These are phyloP conservation scores for Yponomeuta evonymella DNA, from an alignment of 2,888 invertebrate species.

Conservation along the genomic window DNA sequence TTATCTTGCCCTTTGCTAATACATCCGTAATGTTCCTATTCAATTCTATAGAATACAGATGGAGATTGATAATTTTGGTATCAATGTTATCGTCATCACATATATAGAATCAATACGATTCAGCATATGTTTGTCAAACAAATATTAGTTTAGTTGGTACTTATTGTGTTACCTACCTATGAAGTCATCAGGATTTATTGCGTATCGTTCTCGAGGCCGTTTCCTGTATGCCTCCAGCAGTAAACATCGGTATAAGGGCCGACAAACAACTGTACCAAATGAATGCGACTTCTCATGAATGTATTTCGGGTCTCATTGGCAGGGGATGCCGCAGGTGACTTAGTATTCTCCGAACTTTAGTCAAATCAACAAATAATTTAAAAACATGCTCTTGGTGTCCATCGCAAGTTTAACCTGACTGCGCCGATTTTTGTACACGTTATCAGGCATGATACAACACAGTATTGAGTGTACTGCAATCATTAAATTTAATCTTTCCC, in stretches of 20 bases:
- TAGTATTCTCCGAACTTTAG: too few species aligned
- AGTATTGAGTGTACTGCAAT: conserved; percentile 23
- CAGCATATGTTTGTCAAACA: neutral
- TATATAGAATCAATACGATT: neutral
- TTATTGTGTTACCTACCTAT: conserved; percentile 34
- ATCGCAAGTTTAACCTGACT: too few species aligned
- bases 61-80: neutral
- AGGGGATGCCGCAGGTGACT: too few species aligned
- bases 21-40: too few species aligned
- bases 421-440: too few species aligned
- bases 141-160: neutral
- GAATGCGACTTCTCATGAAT: too few species aligned
- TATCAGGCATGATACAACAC: neutral
- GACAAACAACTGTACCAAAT: neutral
- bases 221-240: conserved; percentile 20
- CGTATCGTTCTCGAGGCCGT: conserved; percentile 21
- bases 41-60: neutral
- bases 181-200: conserved; percentile 39
- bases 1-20: too few species aligned
- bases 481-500: conserved; percentile 51
- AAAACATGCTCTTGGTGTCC: too few species aligned
- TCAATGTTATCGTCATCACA: conserved; percentile 2
- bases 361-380: too few species aligned
- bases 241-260: neutral
- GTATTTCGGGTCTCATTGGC: too few species aligned